Conservation (phyloP, 2,888 invertebrate species). For the Folsomia candida region DNA sequence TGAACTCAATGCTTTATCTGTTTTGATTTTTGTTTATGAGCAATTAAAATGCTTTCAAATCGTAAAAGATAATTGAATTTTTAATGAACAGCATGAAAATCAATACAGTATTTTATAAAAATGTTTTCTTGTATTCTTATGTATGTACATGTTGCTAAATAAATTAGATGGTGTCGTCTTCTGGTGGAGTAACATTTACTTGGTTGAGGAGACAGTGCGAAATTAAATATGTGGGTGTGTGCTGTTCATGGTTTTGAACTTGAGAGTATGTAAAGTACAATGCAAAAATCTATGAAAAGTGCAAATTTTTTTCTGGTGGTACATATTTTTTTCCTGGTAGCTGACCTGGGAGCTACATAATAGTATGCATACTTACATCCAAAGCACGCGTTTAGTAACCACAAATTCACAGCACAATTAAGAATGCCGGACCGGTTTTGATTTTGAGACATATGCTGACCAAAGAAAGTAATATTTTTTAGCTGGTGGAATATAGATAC, state of each 20-base stretch:
- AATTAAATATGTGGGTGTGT: too few species aligned
- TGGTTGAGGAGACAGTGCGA: too few species aligned
- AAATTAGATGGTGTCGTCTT: not conserved
- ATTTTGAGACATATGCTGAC: too few species aligned
- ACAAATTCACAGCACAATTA: not conserved
- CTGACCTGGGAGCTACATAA: not conserved
- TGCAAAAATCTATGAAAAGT: not conserved
- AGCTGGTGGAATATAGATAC: too few species aligned
- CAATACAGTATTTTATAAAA: not conserved
- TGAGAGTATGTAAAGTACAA: not conserved
- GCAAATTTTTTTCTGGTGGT: not conserved
- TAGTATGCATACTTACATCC: not conserved
- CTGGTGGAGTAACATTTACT: not conserved
- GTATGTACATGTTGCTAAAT: not conserved
- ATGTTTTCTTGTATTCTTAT: too few species aligned
- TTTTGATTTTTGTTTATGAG: constrained; percentile 5
- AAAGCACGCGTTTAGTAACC: not conserved
- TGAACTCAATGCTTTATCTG: not conserved
- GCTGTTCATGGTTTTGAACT: not conserved
- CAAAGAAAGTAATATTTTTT: too few species aligned
- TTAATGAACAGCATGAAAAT: not conserved
- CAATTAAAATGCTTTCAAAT: constrained; percentile 2
- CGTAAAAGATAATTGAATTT: constrained; percentile 1
- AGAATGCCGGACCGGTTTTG: not conserved
- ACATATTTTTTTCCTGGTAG: not conserved